Evolutionary conservation across 1,140 invertebrate genomes (phyloP).

Genomic region (Heliconius eleuchia): DNA sequence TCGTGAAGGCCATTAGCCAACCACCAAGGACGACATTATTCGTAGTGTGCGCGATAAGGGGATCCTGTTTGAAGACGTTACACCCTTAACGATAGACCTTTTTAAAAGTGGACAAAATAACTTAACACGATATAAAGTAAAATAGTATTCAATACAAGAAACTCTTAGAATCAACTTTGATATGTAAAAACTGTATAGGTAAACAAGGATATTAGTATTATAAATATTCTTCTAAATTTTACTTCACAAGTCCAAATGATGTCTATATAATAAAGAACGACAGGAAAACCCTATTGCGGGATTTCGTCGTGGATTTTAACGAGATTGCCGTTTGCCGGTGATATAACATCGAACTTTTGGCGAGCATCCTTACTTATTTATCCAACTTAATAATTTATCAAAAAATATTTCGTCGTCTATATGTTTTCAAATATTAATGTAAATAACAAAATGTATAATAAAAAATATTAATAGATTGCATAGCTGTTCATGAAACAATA

Average conservation of each 20-base stretch:
- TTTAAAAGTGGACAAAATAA: constrained; percentile 60
- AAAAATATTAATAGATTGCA: too few species aligned
- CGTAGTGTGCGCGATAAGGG: constrained; percentile 66
- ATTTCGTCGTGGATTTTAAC: constrained; percentile 74
- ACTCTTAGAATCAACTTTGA: background rate
- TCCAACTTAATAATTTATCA: constrained; percentile 72
- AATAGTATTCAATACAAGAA: background rate
- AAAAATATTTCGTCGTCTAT: constrained; percentile 47
- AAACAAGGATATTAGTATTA: background rate
- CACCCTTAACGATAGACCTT: constrained; percentile 61
- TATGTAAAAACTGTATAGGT: background rate
- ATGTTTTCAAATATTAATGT: background rate
- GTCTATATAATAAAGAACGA: constrained; percentile 38
- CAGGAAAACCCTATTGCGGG: constrained; percentile 56
- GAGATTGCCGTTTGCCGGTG: constrained; percentile 66
- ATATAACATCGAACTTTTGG: constrained; percentile 60
- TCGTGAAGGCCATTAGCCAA: constrained; percentile 72
- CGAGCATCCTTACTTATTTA: constrained; percentile 49
- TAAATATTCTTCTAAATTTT: constrained; percentile 12
- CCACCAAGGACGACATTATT: constrained; percentile 77
- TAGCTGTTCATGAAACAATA: too few species aligned
- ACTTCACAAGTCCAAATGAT: background rate
- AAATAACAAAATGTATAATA: background rate
- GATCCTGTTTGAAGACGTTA: constrained; percentile 38
- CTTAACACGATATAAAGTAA: background rate